Percentiles rank a stretch among this genome's conserved stretches.
Conservation (phyloP, 2,797 vertebrate species). For the Acipenser ruthenus region DNA sequence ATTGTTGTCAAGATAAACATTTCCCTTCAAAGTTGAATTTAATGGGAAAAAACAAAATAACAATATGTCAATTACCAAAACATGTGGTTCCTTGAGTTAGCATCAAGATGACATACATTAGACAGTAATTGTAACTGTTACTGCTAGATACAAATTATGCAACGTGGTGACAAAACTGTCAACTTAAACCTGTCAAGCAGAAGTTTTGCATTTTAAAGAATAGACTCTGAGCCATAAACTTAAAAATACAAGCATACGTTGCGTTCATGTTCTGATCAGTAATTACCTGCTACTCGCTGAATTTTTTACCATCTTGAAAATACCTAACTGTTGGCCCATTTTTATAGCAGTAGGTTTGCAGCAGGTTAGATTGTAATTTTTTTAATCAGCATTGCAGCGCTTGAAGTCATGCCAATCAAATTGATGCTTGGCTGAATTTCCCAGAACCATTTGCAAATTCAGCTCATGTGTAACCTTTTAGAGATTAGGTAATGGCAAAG, state of each 20-base stretch:
- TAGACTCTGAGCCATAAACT: neutral
- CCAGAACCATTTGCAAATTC: neutral
- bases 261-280: neutral
- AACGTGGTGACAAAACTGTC: too few relatives aligned
- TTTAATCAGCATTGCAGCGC: neutral
- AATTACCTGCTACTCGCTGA: neutral
- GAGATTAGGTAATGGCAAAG: neutral
- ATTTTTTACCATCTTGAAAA: neutral
- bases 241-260: neutral
- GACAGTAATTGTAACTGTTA: too few relatives aligned
- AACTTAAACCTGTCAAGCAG: too few relatives aligned
- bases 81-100: too few relatives aligned
- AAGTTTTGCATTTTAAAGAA: too few relatives aligned
- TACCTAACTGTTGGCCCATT: neutral
- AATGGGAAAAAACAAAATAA: too few relatives aligned
- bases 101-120: too few relatives aligned
- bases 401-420: conserved; percentile 2
- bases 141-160: too few relatives aligned
- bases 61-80: too few relatives aligned
- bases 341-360: neutral
- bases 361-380: conserved; percentile 1
- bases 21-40: too few relatives aligned
- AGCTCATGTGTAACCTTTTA: neutral
- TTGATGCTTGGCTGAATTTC: neutral
- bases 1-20: too few relatives aligned